Evolutionary conservation across 2,888 invertebrate genomes (phyloP).

Genomic region (Cataglyphis rosenhaueri): DNA sequence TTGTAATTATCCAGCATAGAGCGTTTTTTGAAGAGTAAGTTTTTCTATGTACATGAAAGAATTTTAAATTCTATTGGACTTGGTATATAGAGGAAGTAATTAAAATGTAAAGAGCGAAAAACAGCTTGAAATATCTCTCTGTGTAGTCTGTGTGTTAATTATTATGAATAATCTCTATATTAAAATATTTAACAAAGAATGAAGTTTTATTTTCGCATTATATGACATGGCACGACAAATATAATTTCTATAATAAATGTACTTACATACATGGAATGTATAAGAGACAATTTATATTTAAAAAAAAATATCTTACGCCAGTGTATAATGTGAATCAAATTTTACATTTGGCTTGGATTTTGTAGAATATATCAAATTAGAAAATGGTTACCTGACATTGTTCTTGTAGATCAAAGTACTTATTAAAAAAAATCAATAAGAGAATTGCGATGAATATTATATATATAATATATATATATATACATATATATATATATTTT

Average conservation of each 20-base stretch:
- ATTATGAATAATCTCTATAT: slow-evolving; percentile 2
- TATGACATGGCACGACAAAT: neutral
- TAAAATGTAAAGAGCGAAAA: neutral
- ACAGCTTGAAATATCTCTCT: neutral
- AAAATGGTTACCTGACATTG: slow-evolving; percentile 37
- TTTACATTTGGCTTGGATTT: neutral
- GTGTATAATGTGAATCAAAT: neutral
- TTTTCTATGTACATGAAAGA: slow-evolving; percentile 1
- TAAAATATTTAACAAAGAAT: slow-evolving; percentile 14
- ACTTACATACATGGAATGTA: neutral
- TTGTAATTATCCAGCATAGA: slow-evolving; percentile 19
- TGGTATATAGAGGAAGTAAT: neutral
- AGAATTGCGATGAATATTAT: slow-evolving; percentile 31
- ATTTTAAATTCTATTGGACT: slow-evolving; percentile 4
- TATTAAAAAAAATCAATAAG: slow-evolving; percentile 26
- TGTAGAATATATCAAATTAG: slow-evolving; percentile 20
- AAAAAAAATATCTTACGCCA: neutral
- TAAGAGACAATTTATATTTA: neutral
- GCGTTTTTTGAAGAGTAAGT: slow-evolving; percentile 1
- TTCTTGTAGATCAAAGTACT: slow-evolving; percentile 41
- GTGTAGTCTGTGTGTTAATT: neutral
- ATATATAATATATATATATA: slow-evolving; percentile 9
- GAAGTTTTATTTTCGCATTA: neutral
- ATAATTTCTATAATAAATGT: neutral
- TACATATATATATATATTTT: neutral